Conservation (phyloP, 2,888 invertebrate genomes). For the Chironomus riparius region DNA sequence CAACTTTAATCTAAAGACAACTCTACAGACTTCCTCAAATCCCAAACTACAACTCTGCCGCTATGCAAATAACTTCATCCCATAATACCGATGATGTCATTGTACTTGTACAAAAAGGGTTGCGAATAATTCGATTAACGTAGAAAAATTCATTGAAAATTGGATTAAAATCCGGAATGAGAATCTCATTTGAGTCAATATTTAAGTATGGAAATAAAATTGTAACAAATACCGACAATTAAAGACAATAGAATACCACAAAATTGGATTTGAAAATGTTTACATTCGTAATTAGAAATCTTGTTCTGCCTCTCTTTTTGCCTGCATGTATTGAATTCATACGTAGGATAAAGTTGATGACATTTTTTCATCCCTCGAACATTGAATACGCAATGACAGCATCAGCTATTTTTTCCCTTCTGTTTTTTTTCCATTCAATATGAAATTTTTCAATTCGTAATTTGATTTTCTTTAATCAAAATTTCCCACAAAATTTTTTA, state of each 20-base stretch:
- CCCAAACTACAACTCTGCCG: too few species aligned
- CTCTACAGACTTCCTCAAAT: too few species aligned
- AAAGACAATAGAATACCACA: not conserved
- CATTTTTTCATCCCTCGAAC: not conserved
- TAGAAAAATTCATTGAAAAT: not conserved
- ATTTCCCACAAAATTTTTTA: slow-evolving; percentile 1
- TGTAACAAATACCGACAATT: slow-evolving; percentile 10
- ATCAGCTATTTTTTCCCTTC: not conserved
- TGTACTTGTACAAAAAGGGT: not conserved
- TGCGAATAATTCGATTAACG: not conserved
- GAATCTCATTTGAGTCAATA: too few species aligned
- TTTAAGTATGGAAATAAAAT: slow-evolving; percentile 1
- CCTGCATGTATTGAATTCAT: not conserved
- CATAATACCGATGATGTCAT: too few species aligned
- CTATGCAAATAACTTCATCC: too few species aligned
- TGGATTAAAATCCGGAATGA: not conserved
- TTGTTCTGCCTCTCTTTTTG: not conserved
- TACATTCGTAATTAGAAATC: not conserved
- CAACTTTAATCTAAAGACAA: too few species aligned
- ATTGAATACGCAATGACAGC: not conserved
- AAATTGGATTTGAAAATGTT: slow-evolving; percentile 10
- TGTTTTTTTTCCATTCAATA: too few species aligned
- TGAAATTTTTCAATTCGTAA: not conserved
- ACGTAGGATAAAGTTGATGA: not conserved
- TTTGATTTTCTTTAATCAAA: not conserved